A percentile compares a stretch with the other conserved stretches of the same genome.
phyloP scores from a whole-genome alignment of 2,888 invertebrate genomes.

The Melieria omissa region DNA sequence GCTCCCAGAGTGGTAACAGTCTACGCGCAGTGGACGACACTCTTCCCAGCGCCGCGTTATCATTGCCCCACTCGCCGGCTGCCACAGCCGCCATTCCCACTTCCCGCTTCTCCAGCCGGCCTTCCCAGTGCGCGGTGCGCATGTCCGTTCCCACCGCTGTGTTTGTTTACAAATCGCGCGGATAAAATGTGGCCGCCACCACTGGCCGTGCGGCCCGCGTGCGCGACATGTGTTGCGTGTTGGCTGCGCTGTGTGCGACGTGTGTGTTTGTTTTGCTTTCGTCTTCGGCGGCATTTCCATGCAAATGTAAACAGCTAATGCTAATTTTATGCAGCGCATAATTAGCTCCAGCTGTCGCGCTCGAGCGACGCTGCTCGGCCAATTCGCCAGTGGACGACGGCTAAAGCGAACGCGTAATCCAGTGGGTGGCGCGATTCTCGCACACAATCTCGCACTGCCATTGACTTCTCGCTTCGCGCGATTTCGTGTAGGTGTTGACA shows the following conservation, averaged over 20 bases:
- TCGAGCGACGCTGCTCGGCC: too few relatives aligned
- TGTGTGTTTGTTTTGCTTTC: too few relatives aligned
- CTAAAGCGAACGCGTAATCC: too few relatives aligned
- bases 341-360: too few relatives aligned
- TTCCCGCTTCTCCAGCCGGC: not conserved
- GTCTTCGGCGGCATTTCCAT: too few relatives aligned
- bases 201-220: too few relatives aligned
- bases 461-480: not conserved
- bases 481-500: not conserved
- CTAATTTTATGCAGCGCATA: too few relatives aligned
- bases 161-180: slow-evolving; percentile 7
- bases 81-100: too few relatives aligned
- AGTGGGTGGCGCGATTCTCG: not conserved
- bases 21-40: not conserved
- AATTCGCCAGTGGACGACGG: too few relatives aligned
- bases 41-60: not conserved
- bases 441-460: not conserved
- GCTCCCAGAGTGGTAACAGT: slow-evolving; percentile 14
- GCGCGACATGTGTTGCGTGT: too few relatives aligned
- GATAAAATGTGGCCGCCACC: not conserved
- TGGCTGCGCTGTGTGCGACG: too few relatives aligned
- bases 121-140: not conserved
- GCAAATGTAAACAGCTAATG: too few relatives aligned
- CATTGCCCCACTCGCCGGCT: not conserved
- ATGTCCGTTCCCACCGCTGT: slow-evolving; percentile 14